Conservation (phyloP, 2,888 invertebrate genomes). For the Dicyrtoma fusca region DNA sequence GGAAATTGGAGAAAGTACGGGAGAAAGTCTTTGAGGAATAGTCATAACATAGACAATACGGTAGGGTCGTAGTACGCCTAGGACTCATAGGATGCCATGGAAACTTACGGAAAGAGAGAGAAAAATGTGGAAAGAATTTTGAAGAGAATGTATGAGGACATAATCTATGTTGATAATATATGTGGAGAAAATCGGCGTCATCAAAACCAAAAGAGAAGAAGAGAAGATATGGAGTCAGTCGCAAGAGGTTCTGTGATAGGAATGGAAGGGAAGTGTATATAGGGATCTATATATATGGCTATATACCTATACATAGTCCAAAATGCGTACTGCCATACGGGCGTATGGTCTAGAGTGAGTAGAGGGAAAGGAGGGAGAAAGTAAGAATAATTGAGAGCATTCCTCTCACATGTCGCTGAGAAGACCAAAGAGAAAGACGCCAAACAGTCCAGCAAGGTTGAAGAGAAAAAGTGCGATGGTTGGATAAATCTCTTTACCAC, state of each 20-base stretch:
- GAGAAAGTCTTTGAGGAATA: too few species aligned
- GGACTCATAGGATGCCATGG: too few species aligned
- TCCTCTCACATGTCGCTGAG: conserved; percentile 72
- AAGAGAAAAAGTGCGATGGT: conserved; percentile 83
- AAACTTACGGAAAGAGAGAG: background rate
- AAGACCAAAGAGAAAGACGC: conserved; percentile 83
- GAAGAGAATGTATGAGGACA: conserved; percentile 10
- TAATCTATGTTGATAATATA: conserved; percentile 29
- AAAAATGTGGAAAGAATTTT: conserved; percentile 6
- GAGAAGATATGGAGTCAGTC: background rate
- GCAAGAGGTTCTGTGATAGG: background rate
- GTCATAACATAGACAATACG: too few species aligned
- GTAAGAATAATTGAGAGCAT: conserved; percentile 33
- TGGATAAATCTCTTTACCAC: conserved; percentile 82
- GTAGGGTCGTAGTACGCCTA: too few species aligned
- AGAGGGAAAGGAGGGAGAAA: conserved; percentile 5
- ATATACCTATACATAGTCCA: too few species aligned
- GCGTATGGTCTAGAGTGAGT: background rate
- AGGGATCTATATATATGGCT: background rate
- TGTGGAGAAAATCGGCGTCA: conserved; percentile 24
- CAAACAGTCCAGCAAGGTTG: conserved; percentile 86
- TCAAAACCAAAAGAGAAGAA: conserved; percentile 20
- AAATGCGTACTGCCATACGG: too few species aligned
- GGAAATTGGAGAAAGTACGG: too few species aligned
- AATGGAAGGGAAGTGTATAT: background rate